Percentiles rank a stretch among this genome's conserved stretches.
Conservation (phyloP, 2,888 invertebrate genomes). For the Lepetodrilus schrolli region DNA sequence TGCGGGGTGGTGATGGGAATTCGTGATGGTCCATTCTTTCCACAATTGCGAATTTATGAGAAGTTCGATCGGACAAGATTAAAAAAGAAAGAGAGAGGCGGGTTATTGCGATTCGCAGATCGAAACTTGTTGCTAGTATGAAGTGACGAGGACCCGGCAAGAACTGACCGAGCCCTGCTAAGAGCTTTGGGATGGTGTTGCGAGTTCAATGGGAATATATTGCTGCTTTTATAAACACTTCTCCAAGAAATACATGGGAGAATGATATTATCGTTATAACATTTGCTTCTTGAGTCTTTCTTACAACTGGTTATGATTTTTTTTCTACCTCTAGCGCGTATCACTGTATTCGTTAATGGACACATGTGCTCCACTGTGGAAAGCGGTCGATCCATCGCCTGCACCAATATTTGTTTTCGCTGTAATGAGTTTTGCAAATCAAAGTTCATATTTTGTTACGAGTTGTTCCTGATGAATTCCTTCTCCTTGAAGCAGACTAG, state of each 20-base stretch:
- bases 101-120: not conserved
- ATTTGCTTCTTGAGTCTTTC: not conserved
- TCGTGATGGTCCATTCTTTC: not conserved
- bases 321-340: not conserved
- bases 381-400: not conserved
- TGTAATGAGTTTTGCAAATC: not conserved
- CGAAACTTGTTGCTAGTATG: not conserved
- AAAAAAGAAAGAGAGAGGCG: too few relatives aligned
- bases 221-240: not conserved
- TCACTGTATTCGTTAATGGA: not conserved
- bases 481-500: too few relatives aligned
- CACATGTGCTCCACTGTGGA: not conserved
- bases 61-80: not conserved
- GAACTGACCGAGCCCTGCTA: not conserved
- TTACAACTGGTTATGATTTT: not conserved
- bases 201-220: not conserved
- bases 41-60: not conserved
- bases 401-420: not conserved
- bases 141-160: not conserved
- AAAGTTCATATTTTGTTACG: constrained; percentile 1
- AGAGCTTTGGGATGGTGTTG: not conserved
- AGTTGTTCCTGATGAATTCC: not conserved
- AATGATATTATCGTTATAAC: constrained; percentile 1
- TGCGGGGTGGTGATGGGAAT: not conserved
- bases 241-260: not conserved